A percentile compares a stretch with the other conserved stretches of the same genome.
phyloP scores from a whole-genome alignment of 1,140 invertebrate species.

The Ctenoplectra terminalis region DNA sequence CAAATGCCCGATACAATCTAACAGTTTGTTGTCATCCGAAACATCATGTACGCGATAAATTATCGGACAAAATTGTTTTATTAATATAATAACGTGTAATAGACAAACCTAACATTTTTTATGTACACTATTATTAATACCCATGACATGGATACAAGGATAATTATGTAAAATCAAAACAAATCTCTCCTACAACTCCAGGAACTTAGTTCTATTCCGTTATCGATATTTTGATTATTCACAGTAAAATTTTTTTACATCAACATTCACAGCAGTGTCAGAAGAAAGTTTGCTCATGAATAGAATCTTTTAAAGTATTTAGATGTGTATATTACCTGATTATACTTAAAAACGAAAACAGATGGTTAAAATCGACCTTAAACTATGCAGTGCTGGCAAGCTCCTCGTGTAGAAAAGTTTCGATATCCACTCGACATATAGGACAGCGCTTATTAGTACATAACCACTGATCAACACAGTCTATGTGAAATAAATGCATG shows the following conservation, averaged over 20 bases:
- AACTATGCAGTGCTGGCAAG: slow-evolving; percentile 83
- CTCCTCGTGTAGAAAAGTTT: slow-evolving; percentile 91
- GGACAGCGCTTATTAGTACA: slow-evolving; percentile 97
- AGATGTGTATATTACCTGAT: slow-evolving; percentile 57
- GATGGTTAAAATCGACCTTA: slow-evolving; percentile 62
- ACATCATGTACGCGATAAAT: slow-evolving; percentile 26
- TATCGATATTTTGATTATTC: slow-evolving; percentile 65
- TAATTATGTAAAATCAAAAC: slow-evolving; percentile 54
- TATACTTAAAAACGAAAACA: slow-evolving; percentile 57
- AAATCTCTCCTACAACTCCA: slow-evolving; percentile 43
- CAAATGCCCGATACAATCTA: slow-evolving; percentile 55
- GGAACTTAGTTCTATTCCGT: slow-evolving; percentile 57
- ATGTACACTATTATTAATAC: slow-evolving; percentile 58
- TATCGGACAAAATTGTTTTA: slow-evolving; percentile 43
- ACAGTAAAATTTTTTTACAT: slow-evolving; percentile 59
- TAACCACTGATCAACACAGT: slow-evolving; percentile 97
- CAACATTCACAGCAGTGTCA: slow-evolving; percentile 52
- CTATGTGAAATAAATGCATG: slow-evolving; percentile 97
- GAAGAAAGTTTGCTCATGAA: slow-evolving; percentile 27
- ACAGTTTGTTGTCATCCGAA: slow-evolving; percentile 1
- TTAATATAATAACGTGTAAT: slow-evolving; percentile 39
- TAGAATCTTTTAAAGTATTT: slow-evolving; percentile 55
- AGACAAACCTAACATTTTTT: slow-evolving; percentile 53
- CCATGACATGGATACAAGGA: slow-evolving; percentile 46
- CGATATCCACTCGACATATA: slow-evolving; percentile 97